A percentile compares a stretch with the other conserved stretches of the same genome.
Conservation (phyloP, 2,113 vertebrate species). For the Scophthalmus maximus region DNA sequence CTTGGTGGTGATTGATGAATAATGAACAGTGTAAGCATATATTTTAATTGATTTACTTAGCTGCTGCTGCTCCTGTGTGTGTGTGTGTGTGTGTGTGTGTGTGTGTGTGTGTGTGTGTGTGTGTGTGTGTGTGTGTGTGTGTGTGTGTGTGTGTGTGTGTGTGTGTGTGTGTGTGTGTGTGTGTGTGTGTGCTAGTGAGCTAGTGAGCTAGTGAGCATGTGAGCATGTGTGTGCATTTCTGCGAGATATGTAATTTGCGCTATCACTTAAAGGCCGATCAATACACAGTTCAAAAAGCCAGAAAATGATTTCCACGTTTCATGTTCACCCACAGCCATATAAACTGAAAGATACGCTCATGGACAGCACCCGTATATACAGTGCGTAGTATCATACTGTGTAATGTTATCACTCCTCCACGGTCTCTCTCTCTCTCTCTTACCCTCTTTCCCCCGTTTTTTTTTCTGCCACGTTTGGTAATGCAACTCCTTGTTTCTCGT, state of each 20-base stretch:
- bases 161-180: background rate
- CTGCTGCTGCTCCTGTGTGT: background rate
- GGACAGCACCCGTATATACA: background rate
- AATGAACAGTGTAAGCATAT: background rate
- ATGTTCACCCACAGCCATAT: background rate
- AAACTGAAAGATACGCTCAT: background rate
- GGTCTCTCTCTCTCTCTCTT: background rate
- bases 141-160: background rate
- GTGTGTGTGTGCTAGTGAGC: no score
- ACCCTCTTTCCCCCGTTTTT: no score
- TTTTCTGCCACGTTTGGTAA: conserved; percentile 33
- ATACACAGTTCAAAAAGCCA: background rate
- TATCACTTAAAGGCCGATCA: background rate
- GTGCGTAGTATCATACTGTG: background rate
- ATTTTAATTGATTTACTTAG: background rate
- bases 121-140: no score
- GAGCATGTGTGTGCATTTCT: background rate
- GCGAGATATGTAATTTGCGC: background rate
- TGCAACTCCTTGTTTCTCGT: conserved; percentile 36
- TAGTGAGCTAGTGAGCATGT: no score
- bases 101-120: no score
- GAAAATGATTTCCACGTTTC: background rate
- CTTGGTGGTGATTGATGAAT: background rate
- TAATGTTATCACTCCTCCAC: background rate
- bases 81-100: background rate